These are phyloP conservation scores for Luperina nickerlii DNA, from an alignment of 2,888 invertebrate genomes.

Conservation along the genomic window DNA sequence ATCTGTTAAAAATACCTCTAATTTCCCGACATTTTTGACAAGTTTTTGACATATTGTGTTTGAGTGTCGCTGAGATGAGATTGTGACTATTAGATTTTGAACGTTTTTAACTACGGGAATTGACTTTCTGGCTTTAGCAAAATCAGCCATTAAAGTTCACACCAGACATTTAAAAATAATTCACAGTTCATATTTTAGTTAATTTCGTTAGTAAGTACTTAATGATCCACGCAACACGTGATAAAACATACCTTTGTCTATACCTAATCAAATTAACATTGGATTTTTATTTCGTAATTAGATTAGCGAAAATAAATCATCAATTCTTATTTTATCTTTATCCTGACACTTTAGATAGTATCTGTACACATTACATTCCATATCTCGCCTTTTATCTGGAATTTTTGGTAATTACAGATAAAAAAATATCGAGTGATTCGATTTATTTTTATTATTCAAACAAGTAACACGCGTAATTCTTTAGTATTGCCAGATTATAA, in stretches of 20 bases:
- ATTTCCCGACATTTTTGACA: not conserved
- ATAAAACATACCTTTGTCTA: conserved; percentile 26
- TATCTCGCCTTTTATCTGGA: conserved; percentile 58
- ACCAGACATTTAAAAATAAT: not conserved
- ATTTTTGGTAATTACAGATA: conserved; percentile 67
- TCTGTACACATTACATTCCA: conserved; percentile 52
- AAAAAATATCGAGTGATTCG: conserved; percentile 60
- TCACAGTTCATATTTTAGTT: not conserved
- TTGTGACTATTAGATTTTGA: no score
- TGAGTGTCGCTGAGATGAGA: no score
- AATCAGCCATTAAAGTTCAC: not conserved
- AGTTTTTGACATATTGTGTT: no score
- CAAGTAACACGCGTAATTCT: conserved; percentile 71
- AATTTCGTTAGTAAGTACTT: conserved; percentile 9
- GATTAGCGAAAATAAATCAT: conserved; percentile 72
- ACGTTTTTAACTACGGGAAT: no score
- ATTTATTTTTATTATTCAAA: conserved; percentile 65
- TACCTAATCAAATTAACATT: conserved; percentile 64
- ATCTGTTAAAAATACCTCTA: no score
- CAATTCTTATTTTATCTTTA: conserved; percentile 71
- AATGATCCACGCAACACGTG: conserved; percentile 23
- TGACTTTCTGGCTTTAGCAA: not conserved
- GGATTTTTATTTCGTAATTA: conserved; percentile 69
- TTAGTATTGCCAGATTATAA: conserved; percentile 72
- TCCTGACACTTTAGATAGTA: conserved; percentile 67